Conservation (phyloP, 2,888 invertebrate species). For the Blastobasis adustella region DNA sequence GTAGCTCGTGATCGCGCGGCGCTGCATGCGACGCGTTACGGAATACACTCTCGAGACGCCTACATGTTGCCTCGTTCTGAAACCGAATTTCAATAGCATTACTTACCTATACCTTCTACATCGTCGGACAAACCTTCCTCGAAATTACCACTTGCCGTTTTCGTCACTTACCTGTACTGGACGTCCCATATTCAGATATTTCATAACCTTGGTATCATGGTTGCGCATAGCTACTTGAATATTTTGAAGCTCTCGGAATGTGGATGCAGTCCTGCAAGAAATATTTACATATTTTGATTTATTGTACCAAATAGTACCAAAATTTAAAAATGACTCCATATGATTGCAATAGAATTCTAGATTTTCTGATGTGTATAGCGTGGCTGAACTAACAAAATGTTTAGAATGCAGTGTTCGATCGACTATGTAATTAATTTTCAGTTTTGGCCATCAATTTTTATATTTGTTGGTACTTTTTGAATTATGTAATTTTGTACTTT, state of each 20-base stretch:
- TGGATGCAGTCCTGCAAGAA: conserved; percentile 67
- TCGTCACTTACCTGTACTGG: conserved; percentile 39
- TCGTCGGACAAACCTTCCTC: no score
- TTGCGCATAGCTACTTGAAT: conserved; percentile 66
- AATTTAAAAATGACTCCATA: no score
- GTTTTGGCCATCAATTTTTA: background rate
- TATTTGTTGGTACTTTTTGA: background rate
- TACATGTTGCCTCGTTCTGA: conserved; percentile 52
- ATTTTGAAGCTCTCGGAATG: conserved; percentile 71
- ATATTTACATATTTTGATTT: no score
- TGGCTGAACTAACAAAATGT: no score
- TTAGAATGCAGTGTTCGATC: no score
- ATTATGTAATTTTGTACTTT: conserved; percentile 20
- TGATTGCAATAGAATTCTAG: no score
- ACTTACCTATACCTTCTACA: no score
- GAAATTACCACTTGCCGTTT: no score
- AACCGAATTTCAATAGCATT: conserved; percentile 1
- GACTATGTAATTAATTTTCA: no score
- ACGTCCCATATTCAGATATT: conserved; percentile 44
- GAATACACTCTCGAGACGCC: conserved; percentile 52
- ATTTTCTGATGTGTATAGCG: no score
- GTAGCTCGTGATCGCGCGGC: conserved; percentile 55
- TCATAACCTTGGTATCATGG: conserved; percentile 55
- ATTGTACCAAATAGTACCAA: no score
- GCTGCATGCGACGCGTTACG: conserved; percentile 50